Conservation (phyloP, 2,888 invertebrate species). For the Agonopterix alstromeriana region DNA sequence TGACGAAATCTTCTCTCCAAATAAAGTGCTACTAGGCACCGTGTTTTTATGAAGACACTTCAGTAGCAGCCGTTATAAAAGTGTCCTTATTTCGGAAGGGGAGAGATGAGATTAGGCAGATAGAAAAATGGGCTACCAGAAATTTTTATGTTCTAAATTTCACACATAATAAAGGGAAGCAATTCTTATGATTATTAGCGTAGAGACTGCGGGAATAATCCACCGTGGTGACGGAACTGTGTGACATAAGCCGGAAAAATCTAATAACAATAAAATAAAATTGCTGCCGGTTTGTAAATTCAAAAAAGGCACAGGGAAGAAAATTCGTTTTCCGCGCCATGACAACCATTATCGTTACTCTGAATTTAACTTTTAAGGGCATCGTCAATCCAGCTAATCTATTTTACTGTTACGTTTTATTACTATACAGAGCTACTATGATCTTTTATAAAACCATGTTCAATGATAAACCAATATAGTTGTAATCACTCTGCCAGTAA, state of each 20-base stretch:
- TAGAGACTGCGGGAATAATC: conserved; percentile 72
- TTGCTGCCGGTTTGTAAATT: conserved; percentile 74
- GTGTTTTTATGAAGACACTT: conserved; percentile 44
- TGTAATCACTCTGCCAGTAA: no score
- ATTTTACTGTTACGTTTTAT: conserved; percentile 22
- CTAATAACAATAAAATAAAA: conserved; percentile 77
- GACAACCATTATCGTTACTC: conserved; percentile 71
- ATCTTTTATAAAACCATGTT: no score
- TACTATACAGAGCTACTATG: no score
- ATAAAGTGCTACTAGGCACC: conserved; percentile 47
- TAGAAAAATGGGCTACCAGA: conserved; percentile 25
- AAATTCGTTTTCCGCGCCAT: conserved; percentile 68
- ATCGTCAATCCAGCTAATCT: conserved; percentile 43
- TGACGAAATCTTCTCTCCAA: conserved; percentile 48
- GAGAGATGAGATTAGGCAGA: conserved; percentile 27
- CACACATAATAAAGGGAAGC: conserved; percentile 74
- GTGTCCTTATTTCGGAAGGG: conserved; percentile 28
- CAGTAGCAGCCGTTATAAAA: conserved; percentile 26
- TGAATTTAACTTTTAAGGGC: conserved; percentile 59
- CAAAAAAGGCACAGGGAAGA: conserved; percentile 63
- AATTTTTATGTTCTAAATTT: conserved; percentile 67
- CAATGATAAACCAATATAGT: no score
- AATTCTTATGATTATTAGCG: conserved; percentile 76
- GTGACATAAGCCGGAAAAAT: conserved; percentile 76
- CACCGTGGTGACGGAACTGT: conserved; percentile 61